Base-by-base conservation (phyloP, 1,140 invertebrate species). In the Colletes latitarsis region DNA sequence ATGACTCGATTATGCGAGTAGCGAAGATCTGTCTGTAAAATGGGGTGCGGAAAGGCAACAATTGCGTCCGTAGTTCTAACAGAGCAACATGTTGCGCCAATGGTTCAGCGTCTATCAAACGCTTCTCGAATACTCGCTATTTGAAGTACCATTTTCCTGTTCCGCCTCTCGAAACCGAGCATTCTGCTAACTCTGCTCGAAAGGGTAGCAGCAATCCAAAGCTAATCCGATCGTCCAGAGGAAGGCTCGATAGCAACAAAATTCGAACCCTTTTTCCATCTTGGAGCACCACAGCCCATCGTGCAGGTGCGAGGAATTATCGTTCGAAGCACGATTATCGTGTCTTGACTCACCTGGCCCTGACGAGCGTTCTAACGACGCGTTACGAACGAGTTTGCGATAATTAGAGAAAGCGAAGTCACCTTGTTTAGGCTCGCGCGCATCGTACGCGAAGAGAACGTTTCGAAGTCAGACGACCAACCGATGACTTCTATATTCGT, bases 321-420 rank as follows among this genome's bases (percentile, higher is more conserved):
- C 70, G 81, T 85, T 86, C 74, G 53, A 21, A 52, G 64, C 39
- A 55, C 57, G 82, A 82, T 82, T 85, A 84, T 86, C 78, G 46
- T 69, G 49, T 53, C 78, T 60, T 41, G 58, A 52, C 14, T 52
- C 46, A 57, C 21, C 46, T 69, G 14, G 68, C 52, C 67, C 30
- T 14, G 12, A 19, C 30, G 9, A 49, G 19, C 30, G 43, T 70
- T 58, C 49, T 77, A 81, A 85, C 81, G 67, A 53, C 14, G 64
- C 71, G 55, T 77, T 84, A 68, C 83, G 76, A 82, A 75, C 82
- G 70, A 85, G 76, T 52, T 30, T 62, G 80, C 75, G 68, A 82
- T 86, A 85, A 86, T 86, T 86, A 74, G 84, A 75, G 83, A 86
- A 86, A 86, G 83, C 75, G 72, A 70, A 55, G 46, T 39, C 72